phyloP scores from a whole-genome alignment of 92 coral and sea anemone genomes.

The Siderastrea radians region DNA sequence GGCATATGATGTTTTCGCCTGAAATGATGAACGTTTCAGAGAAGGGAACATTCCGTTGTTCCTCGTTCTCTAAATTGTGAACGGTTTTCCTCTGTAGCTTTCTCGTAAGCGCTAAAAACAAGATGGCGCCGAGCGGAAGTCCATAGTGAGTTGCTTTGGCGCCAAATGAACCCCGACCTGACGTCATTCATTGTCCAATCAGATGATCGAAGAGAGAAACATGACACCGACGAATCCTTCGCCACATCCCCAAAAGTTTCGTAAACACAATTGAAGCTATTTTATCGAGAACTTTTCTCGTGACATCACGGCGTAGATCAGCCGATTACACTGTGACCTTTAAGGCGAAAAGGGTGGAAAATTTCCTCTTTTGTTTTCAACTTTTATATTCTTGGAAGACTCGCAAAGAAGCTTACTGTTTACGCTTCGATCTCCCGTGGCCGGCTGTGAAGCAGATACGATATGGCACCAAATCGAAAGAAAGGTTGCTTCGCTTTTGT shows the following conservation, averaged over 20 bases:
- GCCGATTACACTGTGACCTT: slow-evolving; percentile 15
- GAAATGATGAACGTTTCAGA: no score
- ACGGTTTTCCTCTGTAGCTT: no score
- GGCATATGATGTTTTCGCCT: no score
- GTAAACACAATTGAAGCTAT: neutral
- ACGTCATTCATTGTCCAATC: neutral
- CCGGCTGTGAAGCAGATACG: neutral
- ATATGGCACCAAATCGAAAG: neutral
- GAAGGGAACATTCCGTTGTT: no score
- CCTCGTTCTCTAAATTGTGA: no score
- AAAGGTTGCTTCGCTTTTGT: neutral
- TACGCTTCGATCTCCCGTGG: neutral
- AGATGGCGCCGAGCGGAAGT: no score
- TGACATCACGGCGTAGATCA: neutral
- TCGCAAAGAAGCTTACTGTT: neutral
- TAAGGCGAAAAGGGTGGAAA: neutral
- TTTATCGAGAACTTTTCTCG: neutral
- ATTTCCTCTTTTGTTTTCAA: neutral
- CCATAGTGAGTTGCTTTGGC: neutral
- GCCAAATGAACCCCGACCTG: neutral
- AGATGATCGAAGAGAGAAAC: neutral
- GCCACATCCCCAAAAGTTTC: neutral
- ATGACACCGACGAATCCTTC: neutral
- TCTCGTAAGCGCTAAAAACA: no score
- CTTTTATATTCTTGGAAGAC: neutral